Evolutionary conservation across 2,888 invertebrate species (phyloP).

Genomic region (Polydesmus complanatus): DNA sequence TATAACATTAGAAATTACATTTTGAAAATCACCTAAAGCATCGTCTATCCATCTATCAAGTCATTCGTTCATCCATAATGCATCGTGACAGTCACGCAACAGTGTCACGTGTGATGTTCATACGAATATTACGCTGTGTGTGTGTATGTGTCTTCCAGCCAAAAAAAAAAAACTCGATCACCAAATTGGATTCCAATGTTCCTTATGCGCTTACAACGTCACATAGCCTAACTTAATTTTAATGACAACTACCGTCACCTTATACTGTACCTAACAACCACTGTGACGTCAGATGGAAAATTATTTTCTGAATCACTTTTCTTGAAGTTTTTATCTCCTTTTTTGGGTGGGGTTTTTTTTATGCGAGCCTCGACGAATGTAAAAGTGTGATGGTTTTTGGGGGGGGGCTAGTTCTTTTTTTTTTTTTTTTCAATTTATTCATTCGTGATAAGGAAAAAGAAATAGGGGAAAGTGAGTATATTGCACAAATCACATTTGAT

Average conservation of each 20-base stretch:
- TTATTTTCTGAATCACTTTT: neutral
- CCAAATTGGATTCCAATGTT: neutral
- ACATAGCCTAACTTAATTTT: neutral
- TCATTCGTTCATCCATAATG: neutral
- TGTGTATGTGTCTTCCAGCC: no score
- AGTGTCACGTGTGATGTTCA: neutral
- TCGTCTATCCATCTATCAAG: neutral
- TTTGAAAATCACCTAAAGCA: neutral
- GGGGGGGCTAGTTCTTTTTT: no score
- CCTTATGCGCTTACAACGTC: neutral
- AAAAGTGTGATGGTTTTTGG: no score
- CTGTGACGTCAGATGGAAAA: neutral
- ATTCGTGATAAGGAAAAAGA: no score
- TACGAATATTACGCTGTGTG: no score
- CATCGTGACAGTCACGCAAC: neutral
- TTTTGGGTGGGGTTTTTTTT: no score
- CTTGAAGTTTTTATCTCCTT: no score
- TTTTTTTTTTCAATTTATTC: no score
- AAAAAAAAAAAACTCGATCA: no score
- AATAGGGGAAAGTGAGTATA: no score
- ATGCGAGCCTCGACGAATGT: no score
- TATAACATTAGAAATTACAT: neutral
- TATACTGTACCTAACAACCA: neutral
- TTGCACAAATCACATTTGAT: no score
- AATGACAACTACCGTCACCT: neutral